These are phyloP conservation scores for Cnemophilus loriae DNA, from an alignment of 2,113 vertebrate species.

Conservation along the genomic window DNA sequence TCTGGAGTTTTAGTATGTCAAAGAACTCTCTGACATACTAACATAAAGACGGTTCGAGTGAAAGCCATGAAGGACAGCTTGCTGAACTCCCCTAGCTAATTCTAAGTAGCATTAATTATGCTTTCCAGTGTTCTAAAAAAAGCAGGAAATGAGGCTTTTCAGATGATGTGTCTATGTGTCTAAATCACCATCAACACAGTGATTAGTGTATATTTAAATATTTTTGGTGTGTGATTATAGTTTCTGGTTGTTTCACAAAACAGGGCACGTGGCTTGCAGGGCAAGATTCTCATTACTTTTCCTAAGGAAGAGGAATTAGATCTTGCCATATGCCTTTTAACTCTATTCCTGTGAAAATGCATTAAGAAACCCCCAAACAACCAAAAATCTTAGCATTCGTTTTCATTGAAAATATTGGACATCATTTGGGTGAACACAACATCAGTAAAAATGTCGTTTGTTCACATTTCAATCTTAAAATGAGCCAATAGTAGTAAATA, in stretches of 20 bases:
- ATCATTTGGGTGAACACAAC: not conserved
- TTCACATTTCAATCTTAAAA: not conserved
- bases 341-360: not conserved
- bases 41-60: not conserved
- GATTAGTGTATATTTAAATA: not conserved
- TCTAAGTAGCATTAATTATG: conserved; percentile 12
- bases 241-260: not conserved
- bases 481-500: not conserved
- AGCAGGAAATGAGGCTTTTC: not conserved
- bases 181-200: not conserved
- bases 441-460: not conserved
- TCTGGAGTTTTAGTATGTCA: not conserved
- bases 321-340: not conserved
- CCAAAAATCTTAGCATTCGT: not conserved
- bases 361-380: not conserved
- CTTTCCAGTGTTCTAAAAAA: not conserved
- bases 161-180: not conserved
- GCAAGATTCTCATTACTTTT: not conserved
- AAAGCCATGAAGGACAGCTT: not conserved
- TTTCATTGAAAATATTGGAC: not conserved
- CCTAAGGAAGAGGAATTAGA: not conserved
- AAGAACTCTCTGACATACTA: not conserved
- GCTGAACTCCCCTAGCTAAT: not conserved
- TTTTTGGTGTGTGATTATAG: not conserved
- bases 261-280: not conserved